Percentiles rank a stretch among this genome's conserved stretches.
phyloP scores from a whole-genome alignment of 2,797 vertebrate genomes.

The Atherinosoma microstoma region DNA sequence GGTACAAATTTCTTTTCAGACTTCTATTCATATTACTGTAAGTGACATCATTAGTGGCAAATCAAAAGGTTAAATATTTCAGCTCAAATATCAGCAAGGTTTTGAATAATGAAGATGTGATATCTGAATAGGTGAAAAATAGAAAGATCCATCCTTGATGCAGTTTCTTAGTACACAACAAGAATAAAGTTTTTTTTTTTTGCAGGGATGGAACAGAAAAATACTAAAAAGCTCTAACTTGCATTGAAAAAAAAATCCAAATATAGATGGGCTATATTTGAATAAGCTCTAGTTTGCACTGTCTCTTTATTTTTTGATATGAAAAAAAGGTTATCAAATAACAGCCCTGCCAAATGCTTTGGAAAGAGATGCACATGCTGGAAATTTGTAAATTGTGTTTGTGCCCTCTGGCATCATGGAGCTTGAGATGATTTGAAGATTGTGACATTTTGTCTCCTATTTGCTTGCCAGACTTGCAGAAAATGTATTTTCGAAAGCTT shows the following conservation, averaged over 20 bases:
- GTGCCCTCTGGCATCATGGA: slow-evolving; percentile 31
- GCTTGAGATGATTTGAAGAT: slow-evolving; percentile 40
- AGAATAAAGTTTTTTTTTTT: neutral
- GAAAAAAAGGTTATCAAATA: slow-evolving; percentile 26
- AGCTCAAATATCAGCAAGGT: neutral
- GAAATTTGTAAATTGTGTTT: slow-evolving; percentile 45
- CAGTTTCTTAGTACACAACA: neutral
- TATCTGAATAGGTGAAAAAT: neutral
- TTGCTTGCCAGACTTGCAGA: slow-evolving; percentile 48
- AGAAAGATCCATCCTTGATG: neutral
- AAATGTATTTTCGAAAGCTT: slow-evolving; percentile 52
- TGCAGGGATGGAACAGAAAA: neutral
- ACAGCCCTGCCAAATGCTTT: slow-evolving; percentile 24
- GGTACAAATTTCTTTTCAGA: neutral
- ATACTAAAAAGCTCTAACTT: neutral
- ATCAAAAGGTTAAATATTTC: slow-evolving; percentile 10
- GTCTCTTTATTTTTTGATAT: slow-evolving; percentile 6
- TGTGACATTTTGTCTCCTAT: slow-evolving; percentile 41
- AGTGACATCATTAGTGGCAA: neutral
- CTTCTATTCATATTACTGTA: neutral
- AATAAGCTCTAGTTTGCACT: slow-evolving; percentile 33
- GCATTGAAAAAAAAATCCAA: neutral
- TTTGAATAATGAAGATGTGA: neutral
- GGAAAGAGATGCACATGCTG: slow-evolving; percentile 15
- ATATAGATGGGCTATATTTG: neutral